Conservation (phyloP, 2,888 invertebrate species). For the Pterostichus madidus region DNA sequence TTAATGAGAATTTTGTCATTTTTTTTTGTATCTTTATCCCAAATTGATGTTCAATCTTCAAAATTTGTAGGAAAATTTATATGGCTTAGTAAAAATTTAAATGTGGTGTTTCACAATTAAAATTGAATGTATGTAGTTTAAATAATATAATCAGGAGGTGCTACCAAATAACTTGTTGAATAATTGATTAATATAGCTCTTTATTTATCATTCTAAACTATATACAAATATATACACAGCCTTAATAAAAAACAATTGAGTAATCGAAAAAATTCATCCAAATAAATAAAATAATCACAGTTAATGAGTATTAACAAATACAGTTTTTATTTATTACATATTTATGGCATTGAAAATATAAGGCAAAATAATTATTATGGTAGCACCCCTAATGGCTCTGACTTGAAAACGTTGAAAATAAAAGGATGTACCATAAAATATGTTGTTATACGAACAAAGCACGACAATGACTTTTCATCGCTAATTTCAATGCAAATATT, state of each 20-base stretch:
- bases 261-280: slow-evolving; percentile 31
- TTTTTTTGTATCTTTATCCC: not conserved
- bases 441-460: slow-evolving; percentile 16
- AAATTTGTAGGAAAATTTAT: too few species aligned
- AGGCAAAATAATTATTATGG: slow-evolving; percentile 49
- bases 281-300: slow-evolving; percentile 54
- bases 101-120: not conserved
- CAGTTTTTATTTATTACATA: slow-evolving; percentile 48
- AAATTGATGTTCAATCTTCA: not conserved
- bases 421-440: slow-evolving; percentile 56
- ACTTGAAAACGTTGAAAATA: slow-evolving; percentile 10
- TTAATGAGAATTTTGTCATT: not conserved
- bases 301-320: slow-evolving; percentile 31
- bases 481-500: slow-evolving; percentile 11
- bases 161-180: slow-evolving; percentile 58
- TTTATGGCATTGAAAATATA: slow-evolving; percentile 12
- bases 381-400: slow-evolving; percentile 56
- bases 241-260: slow-evolving; percentile 53
- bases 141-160: slow-evolving; percentile 15
- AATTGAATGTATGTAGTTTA: not conserved
- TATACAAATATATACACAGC: slow-evolving; percentile 65
- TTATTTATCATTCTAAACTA: slow-evolving; percentile 62
- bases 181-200: slow-evolving; percentile 62
- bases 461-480: slow-evolving; percentile 30
- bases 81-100: too few species aligned